Evolutionary conservation across 53 echinoderm and acorn worm species (phyloP).

Genomic region (Paracentrotus lividus): DNA sequence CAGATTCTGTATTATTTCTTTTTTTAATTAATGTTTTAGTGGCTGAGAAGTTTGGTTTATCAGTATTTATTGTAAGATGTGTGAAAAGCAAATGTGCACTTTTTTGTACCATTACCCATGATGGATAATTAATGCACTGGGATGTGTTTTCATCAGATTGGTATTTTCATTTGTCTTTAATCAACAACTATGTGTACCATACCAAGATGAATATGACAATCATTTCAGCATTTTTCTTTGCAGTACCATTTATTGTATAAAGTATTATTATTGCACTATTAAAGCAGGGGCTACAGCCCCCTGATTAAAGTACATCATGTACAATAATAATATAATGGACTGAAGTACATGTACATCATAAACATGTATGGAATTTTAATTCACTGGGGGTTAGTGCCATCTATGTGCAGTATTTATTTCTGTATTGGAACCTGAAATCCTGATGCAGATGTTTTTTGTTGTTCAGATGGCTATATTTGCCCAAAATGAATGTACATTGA

Average conservation of each 20-base stretch:
- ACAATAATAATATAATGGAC: too few species aligned
- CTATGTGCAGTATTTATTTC: too few species aligned
- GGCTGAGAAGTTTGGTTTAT: not conserved
- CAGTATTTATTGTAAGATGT: not conserved
- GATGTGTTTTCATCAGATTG: not conserved
- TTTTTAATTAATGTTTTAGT: not conserved
- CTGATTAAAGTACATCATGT: too few species aligned
- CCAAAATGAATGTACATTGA: not conserved
- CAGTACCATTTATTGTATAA: not conserved
- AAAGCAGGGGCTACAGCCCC: too few species aligned
- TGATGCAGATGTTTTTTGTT: not conserved
- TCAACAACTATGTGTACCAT: not conserved
- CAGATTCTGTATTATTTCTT: too few species aligned
- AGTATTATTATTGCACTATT: too few species aligned
- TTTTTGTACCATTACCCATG: too few species aligned
- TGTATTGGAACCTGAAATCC: too few species aligned
- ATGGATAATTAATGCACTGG: not conserved
- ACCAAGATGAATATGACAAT: not conserved
- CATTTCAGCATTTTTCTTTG: not conserved
- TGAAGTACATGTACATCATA: too few species aligned
- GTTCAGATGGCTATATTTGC: not conserved
- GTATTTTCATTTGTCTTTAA: not conserved
- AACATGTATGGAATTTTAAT: too few species aligned
- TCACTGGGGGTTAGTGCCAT: not conserved
- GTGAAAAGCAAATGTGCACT: not conserved